Evolutionary conservation across 2,797 vertebrate genomes (phyloP), one percentile per base, ranked within the genome.

Genomic region (Huso huso): DNA sequence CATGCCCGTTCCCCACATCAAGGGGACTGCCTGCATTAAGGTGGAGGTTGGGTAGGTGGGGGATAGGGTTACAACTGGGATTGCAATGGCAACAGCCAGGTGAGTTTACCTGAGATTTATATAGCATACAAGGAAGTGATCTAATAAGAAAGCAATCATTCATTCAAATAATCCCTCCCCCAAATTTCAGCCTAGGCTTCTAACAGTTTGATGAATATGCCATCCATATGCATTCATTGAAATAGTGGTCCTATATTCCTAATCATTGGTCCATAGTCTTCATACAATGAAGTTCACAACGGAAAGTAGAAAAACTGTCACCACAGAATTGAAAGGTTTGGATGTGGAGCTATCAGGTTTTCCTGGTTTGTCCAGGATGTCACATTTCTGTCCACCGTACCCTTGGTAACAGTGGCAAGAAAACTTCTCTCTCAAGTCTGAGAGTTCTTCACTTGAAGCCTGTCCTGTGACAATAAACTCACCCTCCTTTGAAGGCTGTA

Each of bases 351-450:
- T 70, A 23, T 64, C 61, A 8, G 61, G 23, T 1, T 8, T 81
- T 61, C 37, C 78, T 62, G 83, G 79, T n/a, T 74, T 66, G 72
- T 87, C 84, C 62, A 81, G 72, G 73, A 77, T 82, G 76, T 88
- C 80, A 15, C 90, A 91, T 49, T 8, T 68, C 18, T 86, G 66
- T 37, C 89, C 89, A 64, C 77, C 67, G 12, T 89, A 88, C 10
- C 85, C 86, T 72, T 89, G 81, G 18, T 92, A 95, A 74, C 90
- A 92, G 69, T 89, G 89, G 68, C 90, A 95, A 65, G 68, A 78
- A 66, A 94, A 92, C 70, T 77, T 82, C 65, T 89, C 70, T 0
- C 48, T 63, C 71, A 87, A 82, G 69, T 75, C 70, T 71, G 77
- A 74, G 49, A 86, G 80, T 57, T 91, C 89, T 3, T 66, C 67